A percentile compares a stretch with the other conserved stretches of the same genome.
Evolutionary conservation across 2,888 invertebrate genomes (phyloP).

Genomic region (Apodemia zela): DNA sequence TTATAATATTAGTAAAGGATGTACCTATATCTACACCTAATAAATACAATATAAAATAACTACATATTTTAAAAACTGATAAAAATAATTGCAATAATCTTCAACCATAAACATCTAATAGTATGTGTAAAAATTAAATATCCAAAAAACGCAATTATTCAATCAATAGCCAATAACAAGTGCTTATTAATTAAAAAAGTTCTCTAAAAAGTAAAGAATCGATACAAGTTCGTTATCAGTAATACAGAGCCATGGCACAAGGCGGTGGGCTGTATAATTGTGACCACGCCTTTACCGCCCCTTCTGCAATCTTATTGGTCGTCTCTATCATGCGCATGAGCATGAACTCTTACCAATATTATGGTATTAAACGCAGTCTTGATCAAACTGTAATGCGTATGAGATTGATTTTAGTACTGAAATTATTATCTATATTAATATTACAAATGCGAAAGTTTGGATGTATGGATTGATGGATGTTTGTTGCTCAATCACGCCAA

Average conservation of each 20-base stretch:
- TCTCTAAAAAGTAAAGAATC: slow-evolving; percentile 22
- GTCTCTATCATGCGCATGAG: slow-evolving; percentile 49
- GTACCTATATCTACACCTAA: no score
- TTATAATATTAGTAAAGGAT: no score
- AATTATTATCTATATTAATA: neutral
- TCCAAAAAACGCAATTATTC: neutral
- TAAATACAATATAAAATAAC: no score
- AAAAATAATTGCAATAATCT: neutral
- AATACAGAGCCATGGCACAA: slow-evolving; percentile 44
- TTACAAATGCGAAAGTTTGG: no score
- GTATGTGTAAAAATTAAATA: neutral
- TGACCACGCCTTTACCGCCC: slow-evolving; percentile 47
- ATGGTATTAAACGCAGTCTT: neutral
- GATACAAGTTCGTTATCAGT: slow-evolving; percentile 48
- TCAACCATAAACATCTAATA: neutral
- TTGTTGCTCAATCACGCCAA: no score
- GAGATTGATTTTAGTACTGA: neutral
- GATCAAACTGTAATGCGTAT: neutral
- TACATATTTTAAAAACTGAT: neutral
- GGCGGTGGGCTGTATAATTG: slow-evolving; percentile 57
- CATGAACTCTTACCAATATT: slow-evolving; percentile 34
- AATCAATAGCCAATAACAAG: slow-evolving; percentile 1
- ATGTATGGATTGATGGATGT: no score
- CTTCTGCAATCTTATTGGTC: slow-evolving; percentile 53
- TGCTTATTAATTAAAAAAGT: neutral